Evolutionary conservation across 2,888 invertebrate genomes (phyloP).

Genomic region (Drosophila lutescens): DNA sequence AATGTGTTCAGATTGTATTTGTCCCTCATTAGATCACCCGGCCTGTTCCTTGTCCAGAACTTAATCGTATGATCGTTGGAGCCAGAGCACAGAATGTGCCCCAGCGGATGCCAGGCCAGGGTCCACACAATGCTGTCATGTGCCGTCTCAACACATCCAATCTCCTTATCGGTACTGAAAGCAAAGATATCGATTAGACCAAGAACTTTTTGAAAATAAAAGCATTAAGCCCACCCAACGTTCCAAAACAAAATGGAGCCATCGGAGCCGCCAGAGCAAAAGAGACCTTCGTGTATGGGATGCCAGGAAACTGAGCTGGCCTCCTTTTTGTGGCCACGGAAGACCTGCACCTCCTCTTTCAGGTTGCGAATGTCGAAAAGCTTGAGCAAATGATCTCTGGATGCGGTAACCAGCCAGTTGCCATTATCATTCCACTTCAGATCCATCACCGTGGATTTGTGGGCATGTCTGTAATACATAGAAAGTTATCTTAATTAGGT

Average conservation of each 20-base stretch:
- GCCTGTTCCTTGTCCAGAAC: slow-evolving; percentile 99
- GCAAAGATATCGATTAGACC: neutral
- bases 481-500: too few relatives aligned
- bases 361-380: slow-evolving; percentile 98
- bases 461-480: slow-evolving; percentile 90
- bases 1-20: slow-evolving; percentile 97
- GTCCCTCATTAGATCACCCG: slow-evolving; percentile 99
- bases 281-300: slow-evolving; percentile 98
- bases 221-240: slow-evolving; percentile 89
- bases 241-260: slow-evolving; percentile 99
- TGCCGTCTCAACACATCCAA: slow-evolving; percentile 98
- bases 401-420: slow-evolving; percentile 99
- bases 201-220: too few relatives aligned
- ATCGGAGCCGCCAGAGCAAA: slow-evolving; percentile 99
- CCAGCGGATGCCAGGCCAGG: slow-evolving; percentile 99
- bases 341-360: slow-evolving; percentile 97
- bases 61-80: slow-evolving; percentile 99
- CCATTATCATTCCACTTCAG: slow-evolving; percentile 99
- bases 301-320: slow-evolving; percentile 99
- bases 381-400: slow-evolving; percentile 98
- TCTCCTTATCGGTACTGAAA: slow-evolving; percentile 96
- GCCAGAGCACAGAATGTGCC: slow-evolving; percentile 98
- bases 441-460: slow-evolving; percentile 99
- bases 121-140: slow-evolving; percentile 99
- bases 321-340: slow-evolving; percentile 99